Base-by-base conservation (phyloP, 2,888 invertebrate species). In the Metacarcinus magister region DNA sequence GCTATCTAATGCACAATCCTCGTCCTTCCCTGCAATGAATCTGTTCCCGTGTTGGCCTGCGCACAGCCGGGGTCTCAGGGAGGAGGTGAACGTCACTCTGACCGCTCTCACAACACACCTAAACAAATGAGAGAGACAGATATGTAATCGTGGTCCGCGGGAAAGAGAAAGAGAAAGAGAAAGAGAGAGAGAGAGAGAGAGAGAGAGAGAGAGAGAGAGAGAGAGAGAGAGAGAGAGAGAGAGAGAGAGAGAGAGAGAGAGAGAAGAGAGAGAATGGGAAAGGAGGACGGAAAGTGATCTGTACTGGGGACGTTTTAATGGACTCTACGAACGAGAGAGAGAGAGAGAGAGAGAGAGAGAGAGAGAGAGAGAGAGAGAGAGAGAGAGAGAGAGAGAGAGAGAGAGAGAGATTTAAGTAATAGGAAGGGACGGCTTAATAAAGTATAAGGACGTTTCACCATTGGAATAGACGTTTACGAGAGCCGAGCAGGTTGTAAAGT, bases 1-100 rank as follows among this genome's bases (percentile, higher is more conserved):
- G 75, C 75, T 75, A 75, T 23, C 75, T 75, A 75, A 75, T 75
- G 75, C 75, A 75, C 75, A 75, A 75, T 75, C 28, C 75, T n/a
- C 23, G 75, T 75, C 75, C 8, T 5, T 75, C 75, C 28, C n/a
- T 75, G 75, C 75, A 75, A n/a, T 19, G 23, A 75, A 75, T 75
- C 8, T 75, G 75, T 75, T 48, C 75, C 75, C 28, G n/a, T 75
- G 75, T 75, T 75, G 75, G 4, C 75, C 75, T 5, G 28, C 75
- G 28, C 48, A n/a, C 75, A 23, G 75, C 19, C 19, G 75, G 75
- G 75, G 75, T 5, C 3, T 23, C 75, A n/a, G 28, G 28, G 75
- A 8, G 75, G 75, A 75, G 75, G 23, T 8, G 23, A n/a, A 5
- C n/a, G 75, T 23, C 75, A 28, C 60, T 2, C 8, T 16, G 8